Base-by-base conservation (phyloP, 2,888 invertebrate species). In the Camponotus fellah region DNA sequence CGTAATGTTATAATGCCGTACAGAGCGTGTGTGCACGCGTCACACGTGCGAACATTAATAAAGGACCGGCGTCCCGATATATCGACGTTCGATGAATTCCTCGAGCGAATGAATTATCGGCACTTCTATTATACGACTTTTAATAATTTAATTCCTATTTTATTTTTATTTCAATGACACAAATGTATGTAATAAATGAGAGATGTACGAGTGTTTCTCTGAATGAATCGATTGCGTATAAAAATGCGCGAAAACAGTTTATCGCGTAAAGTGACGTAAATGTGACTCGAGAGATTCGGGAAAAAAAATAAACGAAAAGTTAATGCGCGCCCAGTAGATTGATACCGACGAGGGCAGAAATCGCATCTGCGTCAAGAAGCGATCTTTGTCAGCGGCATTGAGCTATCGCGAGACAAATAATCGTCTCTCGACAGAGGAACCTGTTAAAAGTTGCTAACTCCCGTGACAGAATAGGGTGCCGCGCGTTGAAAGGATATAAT, bases 371-470 rank as follows among this genome's bases (percentile, higher is more conserved):
- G 26, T 9, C 17, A 75, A 69, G 62, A 65, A 76, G 46, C 26
- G 74, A 72, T 80, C 72, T 80, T 80, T 80, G 60, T 71, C 60
- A 32, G 40, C 56, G 71, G 79, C 72, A 80, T 69, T 62, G 85
- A 86, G 81, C 83, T 74, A 71, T 76, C 65, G 62, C 68, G 65
- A 86, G 82, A 75, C 80, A 62, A 77, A 84, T 77, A 75, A 85
- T 75, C 83, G 82, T 84, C 82, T 69, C 81, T 76, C 85, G 88
- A 85, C 90, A 89, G 84, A 86, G 86, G 89, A 90, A 92, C 91
- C 92, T 91, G 92, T 92, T 92, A 92, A 92, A 93, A 93, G 92
- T 94, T 93, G 83, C 83, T 85, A 92, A 93, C 92, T 92, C 76
- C 89, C 87, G 84, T 90, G 90, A 91, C 89, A 87, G 92, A 92